Evolutionary conservation across 2,888 invertebrate genomes (phyloP).

Genomic region (Andrena minutula): DNA sequence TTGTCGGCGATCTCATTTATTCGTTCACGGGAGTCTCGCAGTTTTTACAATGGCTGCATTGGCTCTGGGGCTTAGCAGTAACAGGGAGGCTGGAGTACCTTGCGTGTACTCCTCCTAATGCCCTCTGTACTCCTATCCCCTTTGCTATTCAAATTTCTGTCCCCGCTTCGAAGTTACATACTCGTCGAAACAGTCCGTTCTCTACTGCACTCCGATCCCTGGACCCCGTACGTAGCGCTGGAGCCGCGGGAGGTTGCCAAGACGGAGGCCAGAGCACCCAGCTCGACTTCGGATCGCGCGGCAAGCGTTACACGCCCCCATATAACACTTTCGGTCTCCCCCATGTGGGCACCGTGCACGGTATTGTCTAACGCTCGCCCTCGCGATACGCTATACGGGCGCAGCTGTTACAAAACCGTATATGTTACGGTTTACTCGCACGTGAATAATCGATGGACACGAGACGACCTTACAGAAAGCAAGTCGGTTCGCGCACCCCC

Average conservation of each 20-base stretch:
- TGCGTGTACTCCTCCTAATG: no score
- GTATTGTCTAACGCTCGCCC: conserved; percentile 72
- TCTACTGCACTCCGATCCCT: neutral
- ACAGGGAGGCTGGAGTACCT: no score
- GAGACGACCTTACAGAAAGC: conserved; percentile 16
- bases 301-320: conserved; percentile 63
- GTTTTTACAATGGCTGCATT: no score
- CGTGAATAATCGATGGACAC: conserved; percentile 71
- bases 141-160: neutral
- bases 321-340: conserved; percentile 63
- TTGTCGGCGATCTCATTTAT: no score
- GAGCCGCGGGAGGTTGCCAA: neutral
- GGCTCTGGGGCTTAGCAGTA: no score
- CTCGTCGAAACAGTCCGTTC: no score
- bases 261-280: neutral
- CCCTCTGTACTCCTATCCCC: no score
- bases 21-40: no score
- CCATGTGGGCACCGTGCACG: conserved; percentile 55
- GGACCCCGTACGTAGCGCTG: neutral
- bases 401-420: conserved; percentile 74
- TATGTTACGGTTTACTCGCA: conserved; percentile 49
- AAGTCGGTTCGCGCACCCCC: conserved; percentile 1
- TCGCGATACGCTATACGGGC: conserved; percentile 76
- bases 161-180: neutral
- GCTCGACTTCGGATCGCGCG: conserved; percentile 19